Base-by-base conservation (phyloP, 2,888 invertebrate species). In the Agonopterix alstromeriana region DNA sequence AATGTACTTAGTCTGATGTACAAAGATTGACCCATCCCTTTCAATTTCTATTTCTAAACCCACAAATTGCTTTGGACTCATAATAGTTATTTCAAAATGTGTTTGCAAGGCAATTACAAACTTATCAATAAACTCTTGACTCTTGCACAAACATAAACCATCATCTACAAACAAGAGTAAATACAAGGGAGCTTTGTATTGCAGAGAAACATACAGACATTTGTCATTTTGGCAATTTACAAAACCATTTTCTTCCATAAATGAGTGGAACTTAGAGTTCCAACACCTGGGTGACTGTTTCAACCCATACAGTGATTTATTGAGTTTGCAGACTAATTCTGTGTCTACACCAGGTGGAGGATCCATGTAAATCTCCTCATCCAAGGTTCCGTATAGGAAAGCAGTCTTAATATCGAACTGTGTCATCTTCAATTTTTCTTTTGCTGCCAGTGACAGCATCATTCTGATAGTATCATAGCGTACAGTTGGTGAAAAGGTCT, bases 391-490 rank as follows among this genome's bases (percentile, higher is more conserved):
- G 57, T 60, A 55, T 0, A 59, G 41, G 17, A 58, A 57, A n/a
- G 57, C 60, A 17, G 58, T 60, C 45, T 57, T 59, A 0, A 58
- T 12, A 48, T 58, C 58, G 36, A 60, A 53, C 27, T 53, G 53
- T 7, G 42, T 8, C 2, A 55, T 53, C 35, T 46, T 0, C 10
- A 48, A 17, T 3, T 46, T 27, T 10, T 50, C 0, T 38, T 50
- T 14, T 45, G 14, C 42, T 8, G 48, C 55, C 38, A 36, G 3
- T 9, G 48, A 48, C 0, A 55, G 38, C 12, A 55, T 35, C n/a
- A 53, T 9, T 14, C 53, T 10, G 3, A 53, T 38, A 1, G 53
- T 44, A 10, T 51, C 48, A 52, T 54, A 54, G 27, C 52, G 45
- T n/a, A 50, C 49, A 9, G 51, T 51, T 8, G 52, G 52, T 17